Evolutionary conservation across 2,888 invertebrate genomes (phyloP), one percentile per base, ranked within the genome.

Genomic region (Busseola fusca): DNA sequence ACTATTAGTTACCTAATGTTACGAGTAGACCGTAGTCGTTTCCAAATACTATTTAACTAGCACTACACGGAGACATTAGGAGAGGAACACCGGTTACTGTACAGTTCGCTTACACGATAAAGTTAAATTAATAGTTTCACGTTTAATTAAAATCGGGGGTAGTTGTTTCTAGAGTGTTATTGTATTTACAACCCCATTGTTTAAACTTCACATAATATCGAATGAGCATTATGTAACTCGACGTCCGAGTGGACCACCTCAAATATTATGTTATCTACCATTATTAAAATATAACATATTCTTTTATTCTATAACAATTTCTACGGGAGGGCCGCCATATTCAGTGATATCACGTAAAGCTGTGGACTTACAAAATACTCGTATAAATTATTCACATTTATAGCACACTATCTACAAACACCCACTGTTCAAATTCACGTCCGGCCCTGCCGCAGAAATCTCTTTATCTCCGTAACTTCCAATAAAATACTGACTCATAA

Each of bases 361-460:
- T 93, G 95, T 92, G 94, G 92, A 94, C 95, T 95, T 95, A 95
- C 94, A 95, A 93, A 93, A 93, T 95, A 95, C 92, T 95, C 94
- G 95, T 95, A 95, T 95, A 95, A 95, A 95, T 95, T 95, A 95
- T 95, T 94, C 95, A 95, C 95, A 95, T 94, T 94, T 94, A 95
- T 94, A 94, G 95, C 94, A 95, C 93, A 95, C 93, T 95, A 95
- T 95, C 95, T 95, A 95, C 95, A 95, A 90, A 93, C 93, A 94
- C 91, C 92, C 94, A 91, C 92, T 88, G 86, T 88, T 91, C 91
- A 91, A 90, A 89, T 89, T 91, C 92, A 91, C 92, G 89, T 85
- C 88, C 89, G 94, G 92, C 93, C 93, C 94, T 92, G 86, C 92
- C 87, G 93, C 93, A 92, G 88, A 91, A 92, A 94, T 93, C 92